phyloP scores from a whole-genome alignment of 2,113 vertebrate species.

The Brachypodius melanocephalos region DNA sequence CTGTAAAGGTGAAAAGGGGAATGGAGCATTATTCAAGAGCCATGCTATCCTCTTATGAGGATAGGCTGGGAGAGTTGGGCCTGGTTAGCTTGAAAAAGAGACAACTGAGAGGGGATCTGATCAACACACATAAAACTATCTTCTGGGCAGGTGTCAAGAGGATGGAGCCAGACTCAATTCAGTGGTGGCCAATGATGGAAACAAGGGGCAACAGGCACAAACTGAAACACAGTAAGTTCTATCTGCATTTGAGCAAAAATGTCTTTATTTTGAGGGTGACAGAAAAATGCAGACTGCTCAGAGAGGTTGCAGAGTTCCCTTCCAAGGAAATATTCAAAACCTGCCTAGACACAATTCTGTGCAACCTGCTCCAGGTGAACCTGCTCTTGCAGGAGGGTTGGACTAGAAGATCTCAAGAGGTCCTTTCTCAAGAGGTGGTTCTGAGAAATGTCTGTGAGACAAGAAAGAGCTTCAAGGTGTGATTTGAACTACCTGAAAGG shows the following conservation, averaged over 20 bases:
- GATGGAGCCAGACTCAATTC: neutral
- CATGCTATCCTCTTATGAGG: neutral
- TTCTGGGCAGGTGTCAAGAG: neutral
- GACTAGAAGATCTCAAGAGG: neutral
- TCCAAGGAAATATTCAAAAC: neutral
- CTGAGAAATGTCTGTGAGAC: neutral
- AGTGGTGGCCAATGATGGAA: neutral
- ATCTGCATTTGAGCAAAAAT: neutral
- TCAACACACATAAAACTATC: neutral
- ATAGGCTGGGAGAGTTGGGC: neutral
- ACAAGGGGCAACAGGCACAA: neutral
- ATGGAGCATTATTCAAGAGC: neutral
- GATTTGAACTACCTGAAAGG: neutral
- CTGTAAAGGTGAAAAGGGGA: neutral
- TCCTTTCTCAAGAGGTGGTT: neutral
- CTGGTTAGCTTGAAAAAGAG: neutral
- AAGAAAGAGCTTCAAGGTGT: neutral
- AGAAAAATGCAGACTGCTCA: neutral
- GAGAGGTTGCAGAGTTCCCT: neutral
- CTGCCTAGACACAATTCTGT: neutral
- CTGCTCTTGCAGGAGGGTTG: neutral
- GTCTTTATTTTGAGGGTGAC: neutral
- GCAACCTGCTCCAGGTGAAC: neutral
- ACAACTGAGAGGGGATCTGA: neutral
- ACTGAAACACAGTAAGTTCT: neutral